Conservation (phyloP, 2,888 invertebrate species). For the Cistogaster globosa region DNA sequence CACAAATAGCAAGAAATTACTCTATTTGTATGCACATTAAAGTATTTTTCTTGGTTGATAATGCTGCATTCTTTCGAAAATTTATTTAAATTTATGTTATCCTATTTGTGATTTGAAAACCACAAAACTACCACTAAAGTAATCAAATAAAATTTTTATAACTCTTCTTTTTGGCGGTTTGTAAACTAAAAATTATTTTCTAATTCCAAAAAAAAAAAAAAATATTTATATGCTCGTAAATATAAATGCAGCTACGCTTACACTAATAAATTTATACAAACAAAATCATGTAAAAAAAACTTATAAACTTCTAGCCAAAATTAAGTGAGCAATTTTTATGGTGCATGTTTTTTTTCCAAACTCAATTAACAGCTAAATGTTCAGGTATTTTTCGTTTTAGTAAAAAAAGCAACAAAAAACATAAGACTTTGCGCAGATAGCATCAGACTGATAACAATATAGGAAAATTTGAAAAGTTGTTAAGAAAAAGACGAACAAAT, state of each 20-base stretch:
- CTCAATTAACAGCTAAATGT: slow-evolving; percentile 65
- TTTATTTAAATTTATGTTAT: slow-evolving; percentile 15
- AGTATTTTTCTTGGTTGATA: no score
- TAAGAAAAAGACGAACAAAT: slow-evolving; percentile 40
- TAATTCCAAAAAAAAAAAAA: slow-evolving; percentile 12
- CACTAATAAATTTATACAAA: slow-evolving; percentile 25
- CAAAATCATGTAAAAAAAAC: slow-evolving; percentile 51
- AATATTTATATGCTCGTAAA: background rate
- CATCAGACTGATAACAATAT: slow-evolving; percentile 51
- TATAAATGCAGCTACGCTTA: slow-evolving; percentile 1
- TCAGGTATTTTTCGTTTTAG: slow-evolving; percentile 29
- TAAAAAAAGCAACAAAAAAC: background rate
- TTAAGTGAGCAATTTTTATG: slow-evolving; percentile 65
- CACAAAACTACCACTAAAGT: slow-evolving; percentile 60
- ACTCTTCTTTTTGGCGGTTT: slow-evolving; percentile 44
- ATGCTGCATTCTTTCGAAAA: no score
- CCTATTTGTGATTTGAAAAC: slow-evolving; percentile 38
- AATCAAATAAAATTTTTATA: slow-evolving; percentile 49
- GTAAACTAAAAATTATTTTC: slow-evolving; percentile 62
- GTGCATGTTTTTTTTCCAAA: slow-evolving; percentile 28
- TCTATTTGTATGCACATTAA: no score
- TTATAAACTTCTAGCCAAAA: slow-evolving; percentile 68
- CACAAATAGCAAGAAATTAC: no score
- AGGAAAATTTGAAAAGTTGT: slow-evolving; percentile 52
- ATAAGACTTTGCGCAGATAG: slow-evolving; percentile 28